A percentile compares a stretch with the other conserved stretches of the same genome.
These are phyloP conservation scores for Aphis craccivora DNA, from an alignment of 1,140 invertebrate genomes.

Conservation along the genomic window DNA sequence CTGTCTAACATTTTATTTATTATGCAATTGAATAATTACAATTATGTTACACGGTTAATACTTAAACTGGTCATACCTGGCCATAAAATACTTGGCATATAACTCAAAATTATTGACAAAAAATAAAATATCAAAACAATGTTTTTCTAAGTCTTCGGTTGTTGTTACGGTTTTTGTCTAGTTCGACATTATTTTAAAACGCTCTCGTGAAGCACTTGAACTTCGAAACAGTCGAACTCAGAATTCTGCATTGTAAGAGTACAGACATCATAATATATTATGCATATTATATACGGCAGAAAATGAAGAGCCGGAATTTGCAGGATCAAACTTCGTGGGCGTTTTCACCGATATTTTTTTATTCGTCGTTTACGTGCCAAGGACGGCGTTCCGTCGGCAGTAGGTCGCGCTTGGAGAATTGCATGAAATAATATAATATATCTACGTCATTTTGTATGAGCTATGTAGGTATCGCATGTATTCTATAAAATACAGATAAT, in stretches of 20 bases:
- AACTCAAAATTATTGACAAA: background rate
- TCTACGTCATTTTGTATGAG: background rate
- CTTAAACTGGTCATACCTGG: background rate
- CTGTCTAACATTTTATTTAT: background rate
- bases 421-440: background rate
- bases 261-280: background rate
- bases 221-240: background rate
- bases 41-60: background rate
- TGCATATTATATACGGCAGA: background rate
- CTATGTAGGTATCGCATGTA: background rate
- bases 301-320: background rate
- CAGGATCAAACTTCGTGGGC: background rate
- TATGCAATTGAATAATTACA: background rate
- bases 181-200: background rate
- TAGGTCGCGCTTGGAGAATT: background rate
- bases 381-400: background rate
- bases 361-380: conserved; percentile 4
- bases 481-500: background rate
- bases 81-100: background rate
- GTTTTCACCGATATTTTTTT: background rate
- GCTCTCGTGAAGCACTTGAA: background rate
- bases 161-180: background rate
- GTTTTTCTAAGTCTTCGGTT: background rate
- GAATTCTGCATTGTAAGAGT: background rate
- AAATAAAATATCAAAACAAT: background rate